These are phyloP conservation scores for Chymomyza procnemis DNA, from an alignment of 2,888 invertebrate species.

Conservation along the genomic window DNA sequence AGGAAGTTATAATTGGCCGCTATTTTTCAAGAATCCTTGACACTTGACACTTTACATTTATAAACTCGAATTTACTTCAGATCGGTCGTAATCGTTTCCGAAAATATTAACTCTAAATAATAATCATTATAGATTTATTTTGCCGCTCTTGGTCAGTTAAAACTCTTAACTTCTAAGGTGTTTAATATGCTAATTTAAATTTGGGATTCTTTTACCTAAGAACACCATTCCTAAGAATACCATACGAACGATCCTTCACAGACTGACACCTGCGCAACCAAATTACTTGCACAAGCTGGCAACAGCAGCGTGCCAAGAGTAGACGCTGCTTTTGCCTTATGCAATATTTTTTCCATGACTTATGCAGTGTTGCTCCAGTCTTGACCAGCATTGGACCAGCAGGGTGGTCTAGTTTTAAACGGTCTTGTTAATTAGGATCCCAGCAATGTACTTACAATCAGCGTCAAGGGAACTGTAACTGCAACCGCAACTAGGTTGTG, in stretches of 20 bases:
- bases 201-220: not conserved
- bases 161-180: not conserved
- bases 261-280: conserved; percentile 66
- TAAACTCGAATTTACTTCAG: no score
- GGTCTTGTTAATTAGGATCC: conserved; percentile 76
- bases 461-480: conserved; percentile 5
- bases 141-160: no score
- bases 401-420: conserved; percentile 78
- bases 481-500: conserved; percentile 23
- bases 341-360: no score
- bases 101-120: no score
- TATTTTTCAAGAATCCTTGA: no score
- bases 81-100: no score
- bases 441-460: conserved; percentile 26
- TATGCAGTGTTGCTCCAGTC: not conserved
- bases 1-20: no score
- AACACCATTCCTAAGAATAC: no score
- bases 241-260: conserved; percentile 18
- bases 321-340: conserved; percentile 23
- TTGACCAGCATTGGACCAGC: conserved; percentile 19
- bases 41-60: no score
- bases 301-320: conserved; percentile 25
- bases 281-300: conserved; percentile 38
- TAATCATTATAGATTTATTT: no score
- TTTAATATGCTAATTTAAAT: not conserved